Evolutionary conservation across 2,888 invertebrate species (phyloP).

Genomic region (Azorinus chamasolen): DNA sequence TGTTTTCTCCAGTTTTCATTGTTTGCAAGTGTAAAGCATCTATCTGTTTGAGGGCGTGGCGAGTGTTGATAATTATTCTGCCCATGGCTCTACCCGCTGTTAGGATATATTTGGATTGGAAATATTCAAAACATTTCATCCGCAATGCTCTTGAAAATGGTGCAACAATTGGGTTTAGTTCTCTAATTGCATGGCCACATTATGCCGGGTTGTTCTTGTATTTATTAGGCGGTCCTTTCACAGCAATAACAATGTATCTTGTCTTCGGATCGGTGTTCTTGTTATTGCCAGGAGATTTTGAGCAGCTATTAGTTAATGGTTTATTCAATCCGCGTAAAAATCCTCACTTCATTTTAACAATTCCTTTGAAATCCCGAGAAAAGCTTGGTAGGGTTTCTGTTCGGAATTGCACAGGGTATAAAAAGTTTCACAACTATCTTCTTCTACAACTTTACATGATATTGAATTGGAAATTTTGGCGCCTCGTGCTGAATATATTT

Average conservation of each 20-base stretch:
- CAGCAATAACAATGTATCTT: constrained; percentile 28
- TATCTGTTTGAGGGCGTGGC: constrained; percentile 6
- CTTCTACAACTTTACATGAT: constrained; percentile 43
- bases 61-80: constrained; percentile 20
- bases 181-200: constrained; percentile 29
- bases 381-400: constrained; percentile 15
- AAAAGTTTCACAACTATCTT: constrained; percentile 23
- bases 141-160: constrained; percentile 33
- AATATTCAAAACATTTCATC: constrained; percentile 12
- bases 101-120: constrained; percentile 29
- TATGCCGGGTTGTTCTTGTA: constrained; percentile 15
- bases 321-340: too few relatives aligned
- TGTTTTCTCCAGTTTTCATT: constrained; percentile 21
- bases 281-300: constrained; percentile 10
- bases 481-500: constrained; percentile 16
- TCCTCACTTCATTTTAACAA: constrained; percentile 5
- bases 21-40: constrained; percentile 1
- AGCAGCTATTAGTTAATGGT: too few relatives aligned
- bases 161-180: constrained; percentile 39
- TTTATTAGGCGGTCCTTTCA: constrained; percentile 29
- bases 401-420: constrained; percentile 29
- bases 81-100: constrained; percentile 21
- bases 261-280: constrained; percentile 29
- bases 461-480: constrained; percentile 38
- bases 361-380: constrained; percentile 9